Evolutionary conservation across 2,888 invertebrate genomes (phyloP).

Genomic region (Arctia plantaginis): DNA sequence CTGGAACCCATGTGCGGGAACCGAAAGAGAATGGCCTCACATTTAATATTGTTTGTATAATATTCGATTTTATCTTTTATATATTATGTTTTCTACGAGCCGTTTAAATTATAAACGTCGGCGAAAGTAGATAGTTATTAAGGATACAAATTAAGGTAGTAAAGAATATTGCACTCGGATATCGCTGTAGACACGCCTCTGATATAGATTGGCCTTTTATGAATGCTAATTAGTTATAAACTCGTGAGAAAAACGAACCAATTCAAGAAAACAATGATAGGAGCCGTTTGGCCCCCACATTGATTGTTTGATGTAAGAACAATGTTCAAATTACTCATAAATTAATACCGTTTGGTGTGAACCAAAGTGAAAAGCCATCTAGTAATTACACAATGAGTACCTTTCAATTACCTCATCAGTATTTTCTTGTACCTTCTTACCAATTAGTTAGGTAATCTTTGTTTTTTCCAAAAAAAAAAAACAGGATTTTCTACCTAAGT

Average conservation of each 20-base stretch:
- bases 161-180: conserved; percentile 3
- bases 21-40: conserved; percentile 44
- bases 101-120: not conserved
- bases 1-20: conserved; percentile 28
- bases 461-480: not conserved
- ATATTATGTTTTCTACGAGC: conserved; percentile 6
- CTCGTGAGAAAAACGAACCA: conserved; percentile 38
- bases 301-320: conserved; percentile 24
- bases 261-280: conserved; percentile 12
- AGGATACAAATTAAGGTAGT: not conserved
- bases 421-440: conserved; percentile 14
- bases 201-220: conserved; percentile 4
- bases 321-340: conserved; percentile 51
- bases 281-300: conserved; percentile 5
- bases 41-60: conserved; percentile 13
- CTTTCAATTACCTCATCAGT: conserved; percentile 46
- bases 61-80: conserved; percentile 13
- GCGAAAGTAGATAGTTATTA: not conserved
- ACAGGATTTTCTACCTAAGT: not conserved
- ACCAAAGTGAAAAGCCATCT: conserved; percentile 61
- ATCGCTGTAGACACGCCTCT: not conserved
- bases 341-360: conserved; percentile 54
- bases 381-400: conserved; percentile 44
- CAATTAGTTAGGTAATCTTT: conserved; percentile 3
- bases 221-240: not conserved